phyloP scores from a whole-genome alignment of 2,888 invertebrate genomes.

The Myopa tessellatipennis region DNA sequence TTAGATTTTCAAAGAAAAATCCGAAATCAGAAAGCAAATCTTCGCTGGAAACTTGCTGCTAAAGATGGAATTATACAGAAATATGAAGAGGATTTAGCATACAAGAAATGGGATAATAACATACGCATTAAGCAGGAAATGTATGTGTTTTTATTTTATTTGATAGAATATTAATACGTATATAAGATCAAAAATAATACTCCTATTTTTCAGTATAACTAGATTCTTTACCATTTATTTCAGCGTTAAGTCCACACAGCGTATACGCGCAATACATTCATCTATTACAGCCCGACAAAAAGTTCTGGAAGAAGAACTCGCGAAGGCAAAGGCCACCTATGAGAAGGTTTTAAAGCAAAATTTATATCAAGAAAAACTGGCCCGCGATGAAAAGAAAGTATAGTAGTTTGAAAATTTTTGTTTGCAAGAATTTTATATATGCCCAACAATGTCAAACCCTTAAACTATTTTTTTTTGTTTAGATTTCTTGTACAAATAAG shows the following conservation, averaged over 20 bases:
- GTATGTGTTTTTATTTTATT: constrained; percentile 42
- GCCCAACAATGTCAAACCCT: too few relatives aligned
- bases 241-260: constrained; percentile 54
- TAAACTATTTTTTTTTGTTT: too few relatives aligned
- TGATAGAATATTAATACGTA: too few relatives aligned
- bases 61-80: constrained; percentile 55
- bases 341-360: constrained; percentile 50
- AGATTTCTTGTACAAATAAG: too few relatives aligned
- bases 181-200: too few relatives aligned
- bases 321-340: constrained; percentile 47
- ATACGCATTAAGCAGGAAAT: constrained; percentile 55
- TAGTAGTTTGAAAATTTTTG: neutral
- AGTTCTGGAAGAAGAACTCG: constrained; percentile 53
- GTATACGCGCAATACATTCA: constrained; percentile 50
- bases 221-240: neutral
- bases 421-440: too few relatives aligned
- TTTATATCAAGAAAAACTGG: constrained; percentile 52
- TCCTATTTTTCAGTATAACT: too few relatives aligned
- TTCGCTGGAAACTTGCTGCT: constrained; percentile 54
- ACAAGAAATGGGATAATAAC: constrained; percentile 56
- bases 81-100: constrained; percentile 54
- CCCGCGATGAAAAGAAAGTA: constrained; percentile 61
- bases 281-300: constrained; percentile 53
- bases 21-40: constrained; percentile 50
- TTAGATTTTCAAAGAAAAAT: constrained; percentile 50